These are phyloP conservation scores for Electrophaes corylata DNA, from an alignment of 2,888 invertebrate genomes.

Conservation along the genomic window DNA sequence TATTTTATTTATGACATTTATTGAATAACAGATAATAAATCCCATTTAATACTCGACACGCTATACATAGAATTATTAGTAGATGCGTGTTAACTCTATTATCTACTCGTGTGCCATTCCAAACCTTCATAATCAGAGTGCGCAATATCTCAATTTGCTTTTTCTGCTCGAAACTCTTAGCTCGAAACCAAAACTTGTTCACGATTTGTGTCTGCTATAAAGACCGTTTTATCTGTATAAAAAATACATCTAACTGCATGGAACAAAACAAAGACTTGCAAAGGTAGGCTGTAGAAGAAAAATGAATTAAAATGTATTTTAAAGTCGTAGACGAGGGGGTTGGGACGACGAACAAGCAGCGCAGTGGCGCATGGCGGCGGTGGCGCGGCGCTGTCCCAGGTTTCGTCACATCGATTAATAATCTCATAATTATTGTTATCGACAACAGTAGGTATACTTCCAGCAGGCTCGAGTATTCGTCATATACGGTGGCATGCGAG, in stretches of 20 bases:
- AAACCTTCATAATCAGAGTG: constrained; percentile 32
- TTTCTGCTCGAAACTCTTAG: constrained; percentile 39
- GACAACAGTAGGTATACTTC: constrained; percentile 48
- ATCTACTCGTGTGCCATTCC: constrained; percentile 40
- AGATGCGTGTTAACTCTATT: constrained; percentile 44
- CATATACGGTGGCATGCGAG: constrained; percentile 53
- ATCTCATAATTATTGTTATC: constrained; percentile 56
- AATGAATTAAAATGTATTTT: constrained; percentile 64
- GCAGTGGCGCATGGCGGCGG: no score
- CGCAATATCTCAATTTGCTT: constrained; percentile 41
- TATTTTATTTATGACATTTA: constrained; percentile 23
- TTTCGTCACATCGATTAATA: constrained; percentile 48
- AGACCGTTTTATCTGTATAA: constrained; percentile 25
- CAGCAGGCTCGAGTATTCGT: constrained; percentile 50
- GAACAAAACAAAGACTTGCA: constrained; percentile 52
- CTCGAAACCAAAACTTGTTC: constrained; percentile 51
- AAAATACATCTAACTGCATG: constrained; percentile 54
- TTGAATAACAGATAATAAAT: constrained; percentile 22
- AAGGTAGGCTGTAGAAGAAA: constrained; percentile 52
- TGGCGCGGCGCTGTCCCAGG: constrained; percentile 53
- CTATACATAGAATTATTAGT: constrained; percentile 41
- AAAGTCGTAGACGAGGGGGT: constrained; percentile 38
- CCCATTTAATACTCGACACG: constrained; percentile 19
- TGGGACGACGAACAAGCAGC: no score
- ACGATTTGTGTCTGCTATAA: constrained; percentile 37